These are phyloP conservation scores for Coenonympha glycerion DNA, from an alignment of 2,888 invertebrate genomes.

Conservation along the genomic window DNA sequence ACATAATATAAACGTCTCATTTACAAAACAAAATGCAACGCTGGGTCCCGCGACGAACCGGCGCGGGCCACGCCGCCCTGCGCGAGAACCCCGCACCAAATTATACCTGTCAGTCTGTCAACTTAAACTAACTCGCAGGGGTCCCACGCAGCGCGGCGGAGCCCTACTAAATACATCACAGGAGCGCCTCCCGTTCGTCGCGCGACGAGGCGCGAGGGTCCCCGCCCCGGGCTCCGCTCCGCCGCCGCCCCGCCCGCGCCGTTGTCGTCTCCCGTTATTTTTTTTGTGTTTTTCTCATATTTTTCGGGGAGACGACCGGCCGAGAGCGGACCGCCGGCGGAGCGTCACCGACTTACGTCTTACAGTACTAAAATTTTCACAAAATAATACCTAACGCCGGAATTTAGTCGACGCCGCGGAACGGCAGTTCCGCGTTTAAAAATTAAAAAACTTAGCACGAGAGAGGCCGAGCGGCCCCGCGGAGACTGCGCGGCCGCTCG, in stretches of 20 bases:
- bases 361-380: conserved; percentile 74
- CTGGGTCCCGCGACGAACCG: conserved; percentile 34
- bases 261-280: conserved; percentile 40
- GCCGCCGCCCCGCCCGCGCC: conserved; percentile 32
- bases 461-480: conserved; percentile 46
- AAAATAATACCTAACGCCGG: conserved; percentile 76
- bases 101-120: conserved; percentile 26
- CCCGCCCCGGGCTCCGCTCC: conserved; percentile 36
- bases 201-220: conserved; percentile 36
- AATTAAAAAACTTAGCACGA: conserved; percentile 71
- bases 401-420: conserved; percentile 59
- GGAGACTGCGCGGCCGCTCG: conserved; percentile 39
- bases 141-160: conserved; percentile 28
- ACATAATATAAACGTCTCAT: conserved; percentile 54
- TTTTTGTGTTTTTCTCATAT: conserved; percentile 64
- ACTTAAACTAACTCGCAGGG: conserved; percentile 29
- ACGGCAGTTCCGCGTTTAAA: too few relatives aligned
- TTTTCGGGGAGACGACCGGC: conserved; percentile 41
- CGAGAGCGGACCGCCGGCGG: conserved; percentile 36
- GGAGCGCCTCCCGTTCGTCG: conserved; percentile 31
- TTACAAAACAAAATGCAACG: conserved; percentile 58
- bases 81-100: too few relatives aligned
- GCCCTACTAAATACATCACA: conserved; percentile 33
- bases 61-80: conserved; percentile 29
- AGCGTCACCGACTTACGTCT: conserved; percentile 62